These are phyloP conservation scores for Mesorhabditis spiculigera DNA, from an alignment of 2,888 invertebrate species.

Conservation along the genomic window DNA sequence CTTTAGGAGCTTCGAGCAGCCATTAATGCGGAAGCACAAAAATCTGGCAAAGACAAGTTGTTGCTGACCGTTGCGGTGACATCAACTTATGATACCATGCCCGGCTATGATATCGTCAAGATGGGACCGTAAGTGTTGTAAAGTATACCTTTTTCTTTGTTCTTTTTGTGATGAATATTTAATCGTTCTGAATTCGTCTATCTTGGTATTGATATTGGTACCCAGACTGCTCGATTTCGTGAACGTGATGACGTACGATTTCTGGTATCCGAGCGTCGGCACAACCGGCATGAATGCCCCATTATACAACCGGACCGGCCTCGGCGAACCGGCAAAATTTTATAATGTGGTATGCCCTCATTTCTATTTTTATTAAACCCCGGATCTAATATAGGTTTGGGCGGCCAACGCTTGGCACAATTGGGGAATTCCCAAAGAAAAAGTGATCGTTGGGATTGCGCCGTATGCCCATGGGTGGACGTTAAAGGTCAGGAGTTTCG, in stretches of 20 bases:
- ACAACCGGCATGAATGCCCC: constrained; percentile 44
- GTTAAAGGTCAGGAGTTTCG: no score
- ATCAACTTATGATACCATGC: constrained; percentile 84
- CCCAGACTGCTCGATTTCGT: constrained; percentile 42
- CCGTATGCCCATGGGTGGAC: constrained; percentile 36
- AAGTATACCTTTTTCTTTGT: no score
- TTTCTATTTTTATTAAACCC: neutral
- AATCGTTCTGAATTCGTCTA: no score
- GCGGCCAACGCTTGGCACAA: constrained; percentile 74
- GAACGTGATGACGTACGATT: constrained; percentile 50
- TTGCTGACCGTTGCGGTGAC: constrained; percentile 79
- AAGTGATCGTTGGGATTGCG: constrained; percentile 49
- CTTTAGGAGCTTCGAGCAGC: constrained; percentile 50
- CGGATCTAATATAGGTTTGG: constrained; percentile 67
- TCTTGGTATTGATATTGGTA: no score
- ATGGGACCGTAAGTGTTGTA: constrained; percentile 44
- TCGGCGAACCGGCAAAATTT: constrained; percentile 33
- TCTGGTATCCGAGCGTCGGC: constrained; percentile 42
- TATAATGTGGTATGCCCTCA: constrained; percentile 36
- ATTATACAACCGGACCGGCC: constrained; percentile 30
- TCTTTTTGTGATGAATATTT: no score
- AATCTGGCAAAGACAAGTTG: constrained; percentile 62
- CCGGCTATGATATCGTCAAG: constrained; percentile 75
- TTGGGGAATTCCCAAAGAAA: constrained; percentile 50
- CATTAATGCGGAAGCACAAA: constrained; percentile 34